phyloP scores from a whole-genome alignment of 2,888 invertebrate genomes.

The Conus canariensis region DNA sequence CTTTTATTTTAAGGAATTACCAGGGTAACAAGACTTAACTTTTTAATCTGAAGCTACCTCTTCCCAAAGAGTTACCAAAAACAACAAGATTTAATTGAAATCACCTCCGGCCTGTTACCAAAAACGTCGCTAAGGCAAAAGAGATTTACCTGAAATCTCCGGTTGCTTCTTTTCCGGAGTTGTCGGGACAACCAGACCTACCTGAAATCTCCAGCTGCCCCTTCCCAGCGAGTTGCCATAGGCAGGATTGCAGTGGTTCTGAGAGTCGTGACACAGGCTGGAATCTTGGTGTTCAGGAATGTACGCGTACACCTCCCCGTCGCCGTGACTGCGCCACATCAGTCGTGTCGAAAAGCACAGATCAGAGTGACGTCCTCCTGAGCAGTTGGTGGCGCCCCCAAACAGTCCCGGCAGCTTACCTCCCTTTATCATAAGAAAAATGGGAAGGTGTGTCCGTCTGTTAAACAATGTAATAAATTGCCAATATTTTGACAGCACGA shows the following conservation, averaged over 20 bases:
- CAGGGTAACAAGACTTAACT: too few relatives aligned
- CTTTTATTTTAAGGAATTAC: too few relatives aligned
- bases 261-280: constrained; percentile 50
- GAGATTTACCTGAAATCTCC: too few relatives aligned
- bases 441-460: too few relatives aligned
- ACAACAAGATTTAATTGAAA: too few relatives aligned
- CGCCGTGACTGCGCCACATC: constrained; percentile 67
- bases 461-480: too few relatives aligned
- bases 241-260: constrained; percentile 48
- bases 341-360: constrained; percentile 65
- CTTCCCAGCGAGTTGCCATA: constrained; percentile 53
- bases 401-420: constrained; percentile 68
- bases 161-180: too few relatives aligned
- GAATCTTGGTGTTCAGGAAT: constrained; percentile 56
- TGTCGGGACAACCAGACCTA: not conserved
- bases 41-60: too few relatives aligned
- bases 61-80: too few relatives aligned
- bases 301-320: constrained; percentile 68
- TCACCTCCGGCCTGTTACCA: too few relatives aligned
- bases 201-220: constrained; percentile 30
- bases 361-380: constrained; percentile 59
- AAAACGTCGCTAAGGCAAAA: too few relatives aligned
- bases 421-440: constrained; percentile 43
- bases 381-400: constrained; percentile 57
- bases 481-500: too few relatives aligned